phyloP scores from a whole-genome alignment of 2,113 vertebrate genomes.

The Calypte anna region DNA sequence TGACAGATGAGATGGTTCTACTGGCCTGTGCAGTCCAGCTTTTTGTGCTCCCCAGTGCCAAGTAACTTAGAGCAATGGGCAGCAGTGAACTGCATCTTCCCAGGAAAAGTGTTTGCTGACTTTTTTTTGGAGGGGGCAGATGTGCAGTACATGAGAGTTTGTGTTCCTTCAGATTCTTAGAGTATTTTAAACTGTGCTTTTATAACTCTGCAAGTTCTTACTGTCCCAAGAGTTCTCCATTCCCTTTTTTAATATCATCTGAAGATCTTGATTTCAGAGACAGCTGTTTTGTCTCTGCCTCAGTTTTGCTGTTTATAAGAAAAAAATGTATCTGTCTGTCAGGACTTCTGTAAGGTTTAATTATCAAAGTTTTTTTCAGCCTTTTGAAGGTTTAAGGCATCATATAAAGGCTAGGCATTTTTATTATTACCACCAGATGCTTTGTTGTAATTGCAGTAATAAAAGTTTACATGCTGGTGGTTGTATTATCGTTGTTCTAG shows the following conservation, averaged over 20 bases:
- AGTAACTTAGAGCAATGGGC: not conserved
- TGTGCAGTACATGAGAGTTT: not conserved
- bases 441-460: not conserved
- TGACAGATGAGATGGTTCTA: not conserved
- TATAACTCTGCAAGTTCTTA: not conserved
- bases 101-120: not conserved
- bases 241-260: not conserved
- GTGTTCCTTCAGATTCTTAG: not conserved
- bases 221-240: not conserved
- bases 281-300: not conserved
- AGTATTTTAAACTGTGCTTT: not conserved
- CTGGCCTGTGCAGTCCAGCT: not conserved
- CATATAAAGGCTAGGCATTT: conserved; percentile 7
- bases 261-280: not conserved
- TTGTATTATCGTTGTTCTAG: not conserved
- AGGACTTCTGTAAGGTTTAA: not conserved
- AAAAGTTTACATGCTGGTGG: conserved; percentile 7
- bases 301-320: not conserved
- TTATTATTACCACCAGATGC: conserved; percentile 19
- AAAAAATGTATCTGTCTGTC: not conserved
- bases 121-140: not conserved
- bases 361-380: conserved; percentile 27
- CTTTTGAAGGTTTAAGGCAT: conserved; percentile 20
- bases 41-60: fast-evolving
- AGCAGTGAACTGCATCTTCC: not conserved